Base-by-base conservation (phyloP, 1,140 invertebrate genomes). In the Nasonia giraulti region DNA sequence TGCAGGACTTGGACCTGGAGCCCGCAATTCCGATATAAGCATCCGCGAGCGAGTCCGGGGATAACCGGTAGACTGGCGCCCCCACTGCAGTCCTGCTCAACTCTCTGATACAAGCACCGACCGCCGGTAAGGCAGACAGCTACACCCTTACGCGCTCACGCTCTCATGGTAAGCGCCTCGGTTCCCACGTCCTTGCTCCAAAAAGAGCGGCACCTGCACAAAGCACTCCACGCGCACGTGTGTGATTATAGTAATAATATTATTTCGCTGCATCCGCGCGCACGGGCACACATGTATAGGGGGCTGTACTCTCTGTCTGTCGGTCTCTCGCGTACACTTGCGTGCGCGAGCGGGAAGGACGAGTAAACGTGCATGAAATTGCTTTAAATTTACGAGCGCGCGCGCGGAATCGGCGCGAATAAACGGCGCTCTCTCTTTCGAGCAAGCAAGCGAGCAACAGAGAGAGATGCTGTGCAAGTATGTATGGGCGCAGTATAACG, bases 401-500 rank as follows among this genome's bases (percentile, higher is more conserved):
- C 50, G 20, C 73, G 69, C 44, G 89, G 89, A 92, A 91, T 20
- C 55, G 55, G 55, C 14, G 20, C 55, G 55, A 62, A 62, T 62
- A 62, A 20, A 17, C 6, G 20, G 4, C 55, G 0, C 2, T 14
- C 33, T 2, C 33, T 2, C 55, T 27, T 1, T 27, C 0, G 27
- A 27, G 27, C 27, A 27, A 27, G 27, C 27, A 27, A 27, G 27
- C n/a, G n/a, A n/a, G n/a, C n/a, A n/a, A n/a, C n/a, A 27, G 27
- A 27, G 20, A 62, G 20, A 4, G 20, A 7, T 7, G 55, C 14
- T 20, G 20, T 62, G 17, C n/a, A 20, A n/a, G 7, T 62, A 92
- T 90, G 91, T 90, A 88, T 90, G 90, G 88, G 89, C 1, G 27
- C 27, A 27, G 27, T 37, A 37, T 37, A 37, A 37, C 33, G 89